Evolutionary conservation across 2,797 vertebrate species (phyloP).

Genomic region (Psittacula echo): DNA sequence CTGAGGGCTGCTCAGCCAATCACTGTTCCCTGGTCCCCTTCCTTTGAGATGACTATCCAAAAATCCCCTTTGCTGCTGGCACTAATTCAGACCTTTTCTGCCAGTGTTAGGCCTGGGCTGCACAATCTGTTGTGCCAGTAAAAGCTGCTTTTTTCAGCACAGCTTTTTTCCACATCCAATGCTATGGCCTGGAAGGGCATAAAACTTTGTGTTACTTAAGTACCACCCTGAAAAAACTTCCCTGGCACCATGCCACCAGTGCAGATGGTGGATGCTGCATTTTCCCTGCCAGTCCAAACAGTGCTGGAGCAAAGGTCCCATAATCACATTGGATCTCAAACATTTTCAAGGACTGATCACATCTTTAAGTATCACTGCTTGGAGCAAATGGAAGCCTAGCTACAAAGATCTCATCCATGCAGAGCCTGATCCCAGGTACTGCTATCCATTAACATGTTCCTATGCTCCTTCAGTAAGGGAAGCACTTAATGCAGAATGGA

Average conservation of each 20-base stretch:
- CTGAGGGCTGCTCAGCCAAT: not conserved
- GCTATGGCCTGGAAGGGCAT: not conserved
- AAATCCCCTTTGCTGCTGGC: not conserved
- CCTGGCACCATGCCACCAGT: not conserved
- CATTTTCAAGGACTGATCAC: not conserved
- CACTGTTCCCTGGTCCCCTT: not conserved
- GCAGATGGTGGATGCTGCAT: not conserved
- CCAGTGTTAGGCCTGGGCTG: not conserved
- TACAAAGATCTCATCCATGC: not conserved
- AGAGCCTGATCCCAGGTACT: not conserved
- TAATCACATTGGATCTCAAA: not conserved
- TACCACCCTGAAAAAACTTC: not conserved
- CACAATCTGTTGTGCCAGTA: not conserved
- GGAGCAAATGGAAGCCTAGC: not conserved
- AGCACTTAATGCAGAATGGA: not conserved
- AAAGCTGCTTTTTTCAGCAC: conserved; percentile 44
- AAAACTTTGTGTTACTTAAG: not conserved
- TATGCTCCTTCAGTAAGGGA: not conserved
- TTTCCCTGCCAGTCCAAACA: not conserved
- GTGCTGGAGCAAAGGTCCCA: not conserved
- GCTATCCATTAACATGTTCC: not conserved
- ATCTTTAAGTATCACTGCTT: not conserved
- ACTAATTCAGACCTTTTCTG: not conserved
- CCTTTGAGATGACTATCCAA: conserved; percentile 7
- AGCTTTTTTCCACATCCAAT: not conserved